Evolutionary conservation across 2,888 invertebrate species (phyloP), one percentile per base, ranked within the genome.

Genomic region (Heliconius charithonia): DNA sequence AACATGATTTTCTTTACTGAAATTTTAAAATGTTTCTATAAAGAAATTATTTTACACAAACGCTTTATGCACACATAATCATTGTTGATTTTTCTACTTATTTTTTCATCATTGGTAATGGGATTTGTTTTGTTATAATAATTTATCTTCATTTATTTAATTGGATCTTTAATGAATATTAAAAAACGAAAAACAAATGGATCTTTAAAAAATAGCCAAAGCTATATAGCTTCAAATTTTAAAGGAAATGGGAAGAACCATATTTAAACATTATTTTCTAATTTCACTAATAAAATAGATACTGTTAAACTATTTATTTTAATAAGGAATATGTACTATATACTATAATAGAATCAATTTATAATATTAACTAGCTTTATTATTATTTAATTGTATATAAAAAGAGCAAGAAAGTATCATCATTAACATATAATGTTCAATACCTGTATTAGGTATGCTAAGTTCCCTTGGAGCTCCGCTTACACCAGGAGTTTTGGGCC

Each of bases 381-480:
- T 59, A 59, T 59, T 59, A n/a, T 59, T 59, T n/a, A 22, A 56
- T 56, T 2, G 56, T 56, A 56, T n/a, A 51, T 56, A 9, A 56
- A 22, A 56, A 3, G 0, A 56, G 56, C 45, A 51, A 51, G 2
- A 6, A 56, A 22, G 56, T 56, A 56, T 22, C 56, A 56, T 9
- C 56, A 3, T 9, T 65, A 32, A 66, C 10, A 6, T n/a, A 25
- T 37, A 16, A 25, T 41, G 25, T 67, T 13, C 13, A 25, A 67
- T n/a, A 13, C n/a, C n/a, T n/a, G n/a, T n/a, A 37, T 37, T 41
- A 83, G 93, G 93, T 67, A 93, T 95, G 91, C 85, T 94, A 79
- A 91, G 93, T 78, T 86, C 92, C 0, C 86, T 95, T 51, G 93
- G 93, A 2, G 91, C 95, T 10, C 95, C 95, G 0, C 89, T 95